phyloP scores from a whole-genome alignment of 1,140 invertebrate genomes.

The Bicyclus anynana region DNA sequence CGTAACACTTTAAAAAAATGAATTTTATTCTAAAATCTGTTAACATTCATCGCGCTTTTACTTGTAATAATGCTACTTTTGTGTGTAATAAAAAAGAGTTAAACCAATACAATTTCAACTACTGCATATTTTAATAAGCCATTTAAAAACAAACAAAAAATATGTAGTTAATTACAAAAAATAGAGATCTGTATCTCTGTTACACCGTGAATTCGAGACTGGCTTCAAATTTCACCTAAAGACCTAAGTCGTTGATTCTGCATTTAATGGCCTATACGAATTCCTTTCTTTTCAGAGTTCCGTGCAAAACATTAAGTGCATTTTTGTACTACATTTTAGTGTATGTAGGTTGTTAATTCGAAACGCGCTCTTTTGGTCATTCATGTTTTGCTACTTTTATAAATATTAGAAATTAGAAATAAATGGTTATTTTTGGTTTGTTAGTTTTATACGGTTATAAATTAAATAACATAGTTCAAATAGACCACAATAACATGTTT shows the following conservation, averaged over 20 bases:
- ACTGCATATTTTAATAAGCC: neutral
- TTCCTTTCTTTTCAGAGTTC: neutral
- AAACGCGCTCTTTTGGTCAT: neutral
- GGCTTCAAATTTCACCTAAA: slow-evolving; percentile 1
- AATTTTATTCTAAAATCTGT: too few relatives aligned
- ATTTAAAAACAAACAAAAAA: too few relatives aligned
- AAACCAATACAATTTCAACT: too few relatives aligned
- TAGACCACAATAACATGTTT: too few relatives aligned
- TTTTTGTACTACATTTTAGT: neutral
- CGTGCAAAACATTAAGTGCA: neutral
- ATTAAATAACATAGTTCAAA: too few relatives aligned
- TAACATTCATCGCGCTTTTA: too few relatives aligned
- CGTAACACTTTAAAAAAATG: too few relatives aligned
- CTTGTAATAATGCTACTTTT: too few relatives aligned
- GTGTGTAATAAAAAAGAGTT: too few relatives aligned
- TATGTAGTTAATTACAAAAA: slow-evolving; percentile 19
- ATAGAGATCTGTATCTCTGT: slow-evolving; percentile 26
- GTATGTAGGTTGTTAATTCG: neutral
- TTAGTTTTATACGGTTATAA: too few relatives aligned
- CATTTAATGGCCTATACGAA: slow-evolving; percentile 10
- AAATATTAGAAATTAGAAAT: too few relatives aligned
- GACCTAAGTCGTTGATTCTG: slow-evolving; percentile 12
- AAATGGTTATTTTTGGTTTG: too few relatives aligned
- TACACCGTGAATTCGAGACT: slow-evolving; percentile 16
- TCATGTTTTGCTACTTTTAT: neutral